Conservation (phyloP, 2,113 vertebrate species). For the Gymnocephalus cernua region DNA sequence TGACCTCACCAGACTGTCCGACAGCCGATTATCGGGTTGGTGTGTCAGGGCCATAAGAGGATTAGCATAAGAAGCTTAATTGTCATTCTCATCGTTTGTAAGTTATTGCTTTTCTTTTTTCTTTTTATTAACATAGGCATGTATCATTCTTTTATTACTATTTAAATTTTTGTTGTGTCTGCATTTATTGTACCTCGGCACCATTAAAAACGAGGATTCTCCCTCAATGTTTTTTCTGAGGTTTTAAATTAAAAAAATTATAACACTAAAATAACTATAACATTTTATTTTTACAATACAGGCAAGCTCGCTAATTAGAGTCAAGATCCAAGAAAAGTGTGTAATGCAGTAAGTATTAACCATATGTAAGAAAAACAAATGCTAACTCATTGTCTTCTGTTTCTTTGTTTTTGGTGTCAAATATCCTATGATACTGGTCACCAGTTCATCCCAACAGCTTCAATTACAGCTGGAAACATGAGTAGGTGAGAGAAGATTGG, state of each 20-base stretch:
- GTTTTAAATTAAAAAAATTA: background rate
- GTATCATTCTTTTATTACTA: too few relatives aligned
- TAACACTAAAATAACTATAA: constrained; percentile 6
- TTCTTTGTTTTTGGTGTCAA: background rate
- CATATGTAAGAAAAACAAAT: background rate
- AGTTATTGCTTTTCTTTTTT: too few relatives aligned
- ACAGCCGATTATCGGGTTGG: too few relatives aligned
- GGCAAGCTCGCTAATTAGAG: background rate
- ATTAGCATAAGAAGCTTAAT: too few relatives aligned
- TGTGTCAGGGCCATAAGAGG: too few relatives aligned
- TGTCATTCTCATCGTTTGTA: too few relatives aligned
- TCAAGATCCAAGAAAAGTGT: background rate
- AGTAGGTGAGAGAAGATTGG: background rate
- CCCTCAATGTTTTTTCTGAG: too few relatives aligned
- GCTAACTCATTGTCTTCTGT: background rate
- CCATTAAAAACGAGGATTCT: too few relatives aligned
- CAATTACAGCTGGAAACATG: background rate
- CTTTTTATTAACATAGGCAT: too few relatives aligned
- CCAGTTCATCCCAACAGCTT: background rate
- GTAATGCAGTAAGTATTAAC: background rate
- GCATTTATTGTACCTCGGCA: too few relatives aligned
- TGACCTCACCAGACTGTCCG: too few relatives aligned
- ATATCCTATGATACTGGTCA: background rate
- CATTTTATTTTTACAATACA: constrained; percentile 16
- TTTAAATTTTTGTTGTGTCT: too few relatives aligned